phyloP scores from a whole-genome alignment of 2,113 vertebrate genomes.

The Circaetus cinerascens region DNA sequence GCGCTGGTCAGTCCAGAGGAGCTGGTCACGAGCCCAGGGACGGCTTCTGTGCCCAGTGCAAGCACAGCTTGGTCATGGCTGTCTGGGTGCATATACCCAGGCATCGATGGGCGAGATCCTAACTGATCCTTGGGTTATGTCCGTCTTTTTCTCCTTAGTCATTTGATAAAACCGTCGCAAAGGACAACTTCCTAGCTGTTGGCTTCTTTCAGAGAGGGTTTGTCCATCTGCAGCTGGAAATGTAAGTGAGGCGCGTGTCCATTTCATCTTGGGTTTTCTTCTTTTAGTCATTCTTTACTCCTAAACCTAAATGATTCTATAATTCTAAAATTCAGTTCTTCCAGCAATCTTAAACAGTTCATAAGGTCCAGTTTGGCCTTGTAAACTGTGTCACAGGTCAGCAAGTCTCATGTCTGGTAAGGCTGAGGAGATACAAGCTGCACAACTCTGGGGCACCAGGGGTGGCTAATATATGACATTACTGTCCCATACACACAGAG shows the following conservation, averaged over 20 bases:
- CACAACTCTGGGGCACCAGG: neutral
- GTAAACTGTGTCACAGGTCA: neutral
- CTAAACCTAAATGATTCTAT: neutral
- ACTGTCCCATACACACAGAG: neutral
- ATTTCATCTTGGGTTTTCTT: neutral
- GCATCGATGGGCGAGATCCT: neutral
- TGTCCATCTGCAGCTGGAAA: conserved; percentile 77
- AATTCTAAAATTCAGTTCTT: neutral
- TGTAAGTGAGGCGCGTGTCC: conserved; percentile 51
- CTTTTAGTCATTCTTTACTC: neutral
- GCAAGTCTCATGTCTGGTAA: neutral
- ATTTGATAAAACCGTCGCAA: conserved; percentile 75
- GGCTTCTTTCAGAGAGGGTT: conserved; percentile 88
- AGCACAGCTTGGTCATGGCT: fast-evolving
- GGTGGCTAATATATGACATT: neutral
- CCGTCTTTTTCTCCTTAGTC: conserved; percentile 69
- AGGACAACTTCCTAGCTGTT: conserved; percentile 84
- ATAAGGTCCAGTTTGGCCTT: neutral
- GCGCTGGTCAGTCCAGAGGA: neutral
- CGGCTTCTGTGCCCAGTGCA: fast-evolving
- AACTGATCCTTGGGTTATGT: neutral
- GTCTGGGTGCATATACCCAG: neutral
- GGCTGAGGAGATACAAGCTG: neutral
- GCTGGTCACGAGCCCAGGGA: neutral
- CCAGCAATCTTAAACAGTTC: neutral